Evolutionary conservation across 2,113 vertebrate genomes (phyloP).

Genomic region (Dromas ardeola): DNA sequence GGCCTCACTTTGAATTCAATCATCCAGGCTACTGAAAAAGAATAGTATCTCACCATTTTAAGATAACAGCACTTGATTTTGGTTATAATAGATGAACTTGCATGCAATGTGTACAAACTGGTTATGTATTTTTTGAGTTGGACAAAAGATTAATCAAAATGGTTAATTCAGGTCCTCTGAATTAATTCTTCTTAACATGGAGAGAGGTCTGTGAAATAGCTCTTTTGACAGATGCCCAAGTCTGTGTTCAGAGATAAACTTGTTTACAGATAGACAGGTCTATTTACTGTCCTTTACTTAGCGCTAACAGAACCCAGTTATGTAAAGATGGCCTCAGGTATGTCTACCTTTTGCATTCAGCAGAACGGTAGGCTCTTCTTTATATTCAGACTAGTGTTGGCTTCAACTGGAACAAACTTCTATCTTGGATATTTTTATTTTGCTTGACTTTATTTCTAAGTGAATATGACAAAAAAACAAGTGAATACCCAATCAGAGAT

Average conservation of each 20-base stretch:
- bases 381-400: neutral
- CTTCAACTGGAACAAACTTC: neutral
- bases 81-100: neutral
- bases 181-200: neutral
- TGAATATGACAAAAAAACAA: neutral
- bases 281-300: neutral
- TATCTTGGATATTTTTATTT: neutral
- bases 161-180: neutral
- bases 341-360: neutral
- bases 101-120: neutral
- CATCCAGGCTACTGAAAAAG: neutral
- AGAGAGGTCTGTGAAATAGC: neutral
- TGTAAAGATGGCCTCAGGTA: neutral
- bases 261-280: neutral
- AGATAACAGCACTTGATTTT: neutral
- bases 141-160: neutral
- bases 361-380: neutral
- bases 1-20: neutral
- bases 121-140: neutral
- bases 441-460: neutral
- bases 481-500: neutral
- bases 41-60: neutral
- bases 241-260: neutral
- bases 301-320: neutral
- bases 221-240: neutral